These are phyloP conservation scores for Herpailurus yagouaroundi DNA, from an alignment of 2,113 vertebrate species.

Conservation along the genomic window DNA sequence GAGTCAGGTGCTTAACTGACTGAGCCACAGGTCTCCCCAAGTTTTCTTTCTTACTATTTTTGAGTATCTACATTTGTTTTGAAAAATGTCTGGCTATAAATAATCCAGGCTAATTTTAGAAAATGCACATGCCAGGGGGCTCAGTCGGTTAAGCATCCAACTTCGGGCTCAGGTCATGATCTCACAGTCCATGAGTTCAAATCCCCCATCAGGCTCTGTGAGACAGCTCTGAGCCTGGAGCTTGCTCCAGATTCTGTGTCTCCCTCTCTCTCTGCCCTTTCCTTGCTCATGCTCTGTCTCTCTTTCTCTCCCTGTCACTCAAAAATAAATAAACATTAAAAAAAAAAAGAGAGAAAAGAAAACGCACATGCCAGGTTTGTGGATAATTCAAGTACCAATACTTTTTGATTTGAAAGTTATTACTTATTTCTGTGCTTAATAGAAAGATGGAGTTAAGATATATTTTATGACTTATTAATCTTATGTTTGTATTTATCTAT, in stretches of 20 bases:
- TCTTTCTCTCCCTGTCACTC: no score
- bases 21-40: no score
- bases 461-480: background rate
- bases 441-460: background rate
- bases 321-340: no score
- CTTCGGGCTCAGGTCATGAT: no score
- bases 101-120: background rate
- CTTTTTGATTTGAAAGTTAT: background rate
- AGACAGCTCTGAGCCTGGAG: no score
- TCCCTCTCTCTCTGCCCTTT: no score
- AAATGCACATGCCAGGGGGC: background rate
- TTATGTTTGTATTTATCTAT: background rate
- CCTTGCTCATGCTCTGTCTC: no score
- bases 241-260: no score
- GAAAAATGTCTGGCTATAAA: background rate
- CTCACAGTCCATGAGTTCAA: no score
- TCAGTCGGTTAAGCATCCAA: no score
- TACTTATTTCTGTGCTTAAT: background rate
- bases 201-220: no score
- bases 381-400: background rate
- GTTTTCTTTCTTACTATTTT: background rate
- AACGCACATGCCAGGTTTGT: background rate
- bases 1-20: no score
- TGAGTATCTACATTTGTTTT: background rate
- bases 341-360: background rate